A percentile compares a stretch with the other conserved stretches of the same genome.
phyloP scores from a whole-genome alignment of 2,797 vertebrate species.

The Halcyon leucocephala region DNA sequence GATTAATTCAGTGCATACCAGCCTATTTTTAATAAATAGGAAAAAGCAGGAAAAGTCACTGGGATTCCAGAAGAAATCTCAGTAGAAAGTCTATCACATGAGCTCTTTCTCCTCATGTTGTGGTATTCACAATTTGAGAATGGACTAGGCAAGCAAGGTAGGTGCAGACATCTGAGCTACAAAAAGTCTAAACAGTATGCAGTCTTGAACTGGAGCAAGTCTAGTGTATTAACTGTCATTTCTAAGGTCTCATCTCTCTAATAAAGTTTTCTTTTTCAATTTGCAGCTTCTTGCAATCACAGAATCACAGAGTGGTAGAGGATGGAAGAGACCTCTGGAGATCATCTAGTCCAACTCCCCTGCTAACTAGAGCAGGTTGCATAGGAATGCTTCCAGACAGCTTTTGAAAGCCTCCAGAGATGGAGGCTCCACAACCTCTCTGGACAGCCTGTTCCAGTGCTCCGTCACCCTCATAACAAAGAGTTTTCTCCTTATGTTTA shows the following conservation, averaged over 20 bases:
- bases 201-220: not conserved
- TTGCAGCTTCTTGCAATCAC: not conserved
- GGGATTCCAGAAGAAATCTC: not conserved
- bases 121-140: not conserved
- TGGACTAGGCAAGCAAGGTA: not conserved
- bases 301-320: too few relatives aligned
- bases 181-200: not conserved
- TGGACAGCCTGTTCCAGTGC: too few relatives aligned
- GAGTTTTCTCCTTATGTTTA: too few relatives aligned
- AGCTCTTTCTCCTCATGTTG: not conserved
- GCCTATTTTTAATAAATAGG: too few relatives aligned
- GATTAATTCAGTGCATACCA: not conserved
- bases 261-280: not conserved
- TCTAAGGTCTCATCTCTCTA: not conserved
- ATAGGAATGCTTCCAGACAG: too few relatives aligned
- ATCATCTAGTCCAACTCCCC: too few relatives aligned
- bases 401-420: too few relatives aligned
- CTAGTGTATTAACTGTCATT: not conserved
- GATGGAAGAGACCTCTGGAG: too few relatives aligned
- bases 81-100: not conserved
- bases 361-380: too few relatives aligned
- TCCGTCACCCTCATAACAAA: too few relatives aligned
- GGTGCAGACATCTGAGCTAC: not conserved
- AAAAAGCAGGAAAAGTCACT: not conserved
- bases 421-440: too few relatives aligned